These are phyloP conservation scores for Cephus nigrinus DNA, from an alignment of 2,888 invertebrate species.

Conservation along the genomic window DNA sequence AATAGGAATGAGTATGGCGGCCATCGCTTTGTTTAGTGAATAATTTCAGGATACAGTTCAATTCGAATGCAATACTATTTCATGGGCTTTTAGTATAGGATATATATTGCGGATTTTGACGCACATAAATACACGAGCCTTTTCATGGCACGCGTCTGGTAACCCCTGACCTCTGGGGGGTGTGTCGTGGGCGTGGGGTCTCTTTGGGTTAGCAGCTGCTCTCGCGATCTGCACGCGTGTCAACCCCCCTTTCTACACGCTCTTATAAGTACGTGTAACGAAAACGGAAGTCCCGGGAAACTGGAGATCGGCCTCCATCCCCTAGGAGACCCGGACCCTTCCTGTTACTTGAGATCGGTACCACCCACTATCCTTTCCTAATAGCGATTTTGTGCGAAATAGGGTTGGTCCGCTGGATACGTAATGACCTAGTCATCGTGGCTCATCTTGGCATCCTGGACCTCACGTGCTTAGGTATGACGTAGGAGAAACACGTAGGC, in stretches of 20 bases:
- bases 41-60: background rate
- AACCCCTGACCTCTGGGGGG: constrained; percentile 44
- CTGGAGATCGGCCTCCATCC: constrained; percentile 17
- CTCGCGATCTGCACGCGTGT: constrained; percentile 37
- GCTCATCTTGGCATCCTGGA: background rate
- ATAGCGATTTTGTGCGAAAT: constrained; percentile 46
- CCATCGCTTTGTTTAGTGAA: background rate
- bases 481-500: background rate
- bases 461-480: background rate
- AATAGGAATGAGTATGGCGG: background rate
- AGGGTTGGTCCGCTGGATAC: constrained; percentile 32
- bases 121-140: background rate
- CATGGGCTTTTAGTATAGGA: background rate
- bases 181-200: constrained; percentile 60
- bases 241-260: background rate
- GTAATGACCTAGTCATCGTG: background rate
- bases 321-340: constrained; percentile 12
- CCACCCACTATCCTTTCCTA: constrained; percentile 37
- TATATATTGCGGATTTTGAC: background rate
- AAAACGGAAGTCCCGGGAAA: constrained; percentile 23
- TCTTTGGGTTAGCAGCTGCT: constrained; percentile 40
- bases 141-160: constrained; percentile 21
- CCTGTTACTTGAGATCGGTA: constrained; percentile 31
- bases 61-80: background rate
- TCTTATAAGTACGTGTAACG: background rate